Conservation (phyloP, 2,888 invertebrate species). For the Atherix ibis region DNA sequence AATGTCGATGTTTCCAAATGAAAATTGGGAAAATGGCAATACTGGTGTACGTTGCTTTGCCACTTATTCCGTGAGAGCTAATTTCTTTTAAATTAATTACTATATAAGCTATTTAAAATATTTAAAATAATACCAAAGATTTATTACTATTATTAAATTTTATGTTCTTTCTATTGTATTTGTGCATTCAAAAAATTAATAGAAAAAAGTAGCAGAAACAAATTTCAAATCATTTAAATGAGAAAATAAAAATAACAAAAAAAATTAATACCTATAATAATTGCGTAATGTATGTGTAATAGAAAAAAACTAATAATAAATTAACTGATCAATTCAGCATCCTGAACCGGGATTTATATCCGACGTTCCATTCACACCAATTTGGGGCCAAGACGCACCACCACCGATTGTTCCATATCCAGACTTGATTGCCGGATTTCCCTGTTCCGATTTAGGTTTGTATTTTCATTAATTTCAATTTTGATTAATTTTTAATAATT, state of each 20-base stretch:
- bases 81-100: conserved; percentile 1
- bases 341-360: conserved; percentile 28
- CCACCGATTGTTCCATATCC: conserved; percentile 47
- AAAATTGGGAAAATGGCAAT: conserved; percentile 14
- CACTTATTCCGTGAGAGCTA: conserved; percentile 13
- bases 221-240: too few species aligned
- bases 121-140: conserved; percentile 1
- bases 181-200: conserved; percentile 1
- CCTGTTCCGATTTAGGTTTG: conserved; percentile 46
- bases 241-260: neutral
- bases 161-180: neutral
- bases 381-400: conserved; percentile 35
- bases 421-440: conserved; percentile 54
- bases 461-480: too few species aligned
- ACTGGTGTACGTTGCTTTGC: conserved; percentile 14
- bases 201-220: too few species aligned
- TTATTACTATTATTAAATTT: neutral
- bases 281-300: neutral
- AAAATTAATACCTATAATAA: conserved; percentile 1
- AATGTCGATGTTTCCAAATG: conserved; percentile 14
- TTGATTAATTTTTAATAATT: too few species aligned
- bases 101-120: neutral
- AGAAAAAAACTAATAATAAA: neutral
- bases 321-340: conserved; percentile 18
- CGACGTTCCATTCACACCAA: conserved; percentile 30